Conservation (phyloP, 2,797 vertebrate genomes). For the Glossophaga mutica region DNA sequence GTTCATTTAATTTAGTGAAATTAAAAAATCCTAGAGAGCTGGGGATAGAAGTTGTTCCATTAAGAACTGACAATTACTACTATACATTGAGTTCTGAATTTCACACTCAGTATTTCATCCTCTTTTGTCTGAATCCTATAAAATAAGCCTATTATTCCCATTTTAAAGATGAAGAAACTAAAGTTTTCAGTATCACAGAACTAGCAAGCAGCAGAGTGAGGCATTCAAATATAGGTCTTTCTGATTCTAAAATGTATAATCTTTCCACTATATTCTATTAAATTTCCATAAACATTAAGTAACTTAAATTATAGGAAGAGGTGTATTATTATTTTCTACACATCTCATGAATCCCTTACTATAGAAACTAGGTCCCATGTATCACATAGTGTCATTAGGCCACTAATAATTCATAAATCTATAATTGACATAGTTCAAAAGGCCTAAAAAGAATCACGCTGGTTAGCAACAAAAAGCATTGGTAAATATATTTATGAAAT, state of each 20-base stretch:
- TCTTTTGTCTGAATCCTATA: neutral
- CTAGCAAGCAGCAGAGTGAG: neutral
- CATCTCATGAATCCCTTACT: neutral
- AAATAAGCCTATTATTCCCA: neutral
- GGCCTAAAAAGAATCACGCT: neutral
- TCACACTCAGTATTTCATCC: neutral
- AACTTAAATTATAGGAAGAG: neutral
- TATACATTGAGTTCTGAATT: neutral
- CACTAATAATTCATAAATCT: neutral
- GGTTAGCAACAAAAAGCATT: neutral
- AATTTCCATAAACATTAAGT: neutral
- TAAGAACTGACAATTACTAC: neutral
- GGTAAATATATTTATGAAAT: conserved; percentile 23
- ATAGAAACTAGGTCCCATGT: neutral
- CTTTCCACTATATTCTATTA: neutral
- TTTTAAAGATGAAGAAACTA: neutral
- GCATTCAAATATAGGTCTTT: neutral
- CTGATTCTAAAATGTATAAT: conserved; percentile 12
- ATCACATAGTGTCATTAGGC: neutral
- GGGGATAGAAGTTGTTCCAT: neutral
- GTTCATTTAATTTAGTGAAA: conserved; percentile 31
- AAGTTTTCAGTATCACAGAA: conserved; percentile 8
- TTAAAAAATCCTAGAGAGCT: neutral
- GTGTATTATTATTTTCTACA: neutral
- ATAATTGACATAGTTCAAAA: neutral